Evolutionary conservation across 2,113 vertebrate genomes (phyloP).

Genomic region (Melanotaenia duboulayi): DNA sequence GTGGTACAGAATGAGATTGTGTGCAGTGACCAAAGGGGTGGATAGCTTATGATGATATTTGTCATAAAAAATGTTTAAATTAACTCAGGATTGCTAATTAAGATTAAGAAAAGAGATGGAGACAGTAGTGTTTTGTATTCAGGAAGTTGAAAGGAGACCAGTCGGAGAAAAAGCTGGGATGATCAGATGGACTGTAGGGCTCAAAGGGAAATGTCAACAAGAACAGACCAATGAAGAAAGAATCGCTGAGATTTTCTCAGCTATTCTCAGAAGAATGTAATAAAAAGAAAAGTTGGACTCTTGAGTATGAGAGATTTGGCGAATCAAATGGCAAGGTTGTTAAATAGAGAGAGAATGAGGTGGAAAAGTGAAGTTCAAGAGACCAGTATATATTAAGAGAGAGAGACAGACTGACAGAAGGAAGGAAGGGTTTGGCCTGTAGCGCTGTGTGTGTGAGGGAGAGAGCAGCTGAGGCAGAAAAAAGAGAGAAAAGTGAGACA

Average conservation of each 20-base stretch:
- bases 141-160: constrained; percentile 38
- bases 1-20: constrained; percentile 35
- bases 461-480: constrained; percentile 32
- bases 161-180: constrained; percentile 23
- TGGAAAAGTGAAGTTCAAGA: constrained; percentile 25
- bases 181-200: constrained; percentile 11
- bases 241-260: constrained; percentile 21
- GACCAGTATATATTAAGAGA: constrained; percentile 35
- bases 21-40: constrained; percentile 10
- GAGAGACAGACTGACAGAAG: constrained; percentile 31
- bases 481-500: constrained; percentile 38
- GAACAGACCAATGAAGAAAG: constrained; percentile 33
- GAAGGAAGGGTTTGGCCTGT: constrained; percentile 26
- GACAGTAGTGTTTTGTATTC: constrained; percentile 40
- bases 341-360: constrained; percentile 26
- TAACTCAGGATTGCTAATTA: constrained; percentile 53
- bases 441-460: constrained; percentile 36
- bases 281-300: constrained; percentile 51
- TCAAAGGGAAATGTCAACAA: constrained; percentile 22
- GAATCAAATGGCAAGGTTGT: constrained; percentile 45
- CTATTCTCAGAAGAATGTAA: constrained; percentile 49
- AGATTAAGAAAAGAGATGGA: constrained; percentile 39
- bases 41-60: constrained; percentile 3
- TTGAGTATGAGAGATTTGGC: constrained; percentile 42
- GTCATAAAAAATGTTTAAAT: constrained; percentile 63